Evolutionary conservation across 2,888 invertebrate genomes (phyloP).

Genomic region (Polyommatus icarus): DNA sequence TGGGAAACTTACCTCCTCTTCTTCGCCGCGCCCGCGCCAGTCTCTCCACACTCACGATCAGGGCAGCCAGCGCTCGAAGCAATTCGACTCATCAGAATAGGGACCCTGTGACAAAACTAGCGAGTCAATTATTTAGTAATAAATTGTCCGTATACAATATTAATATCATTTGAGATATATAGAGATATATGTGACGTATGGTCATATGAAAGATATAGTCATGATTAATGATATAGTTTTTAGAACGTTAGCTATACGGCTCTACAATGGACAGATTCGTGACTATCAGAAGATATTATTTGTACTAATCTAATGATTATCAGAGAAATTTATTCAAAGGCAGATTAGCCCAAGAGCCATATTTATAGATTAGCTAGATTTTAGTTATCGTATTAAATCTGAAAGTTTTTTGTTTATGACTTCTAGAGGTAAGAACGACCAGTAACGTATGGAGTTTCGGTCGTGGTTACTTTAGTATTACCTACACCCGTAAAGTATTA

Average conservation of each 20-base stretch:
- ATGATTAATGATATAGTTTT: background rate
- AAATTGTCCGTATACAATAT: constrained; percentile 34
- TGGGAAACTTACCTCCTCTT: too few species aligned
- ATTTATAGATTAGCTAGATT: too few species aligned
- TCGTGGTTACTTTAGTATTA: too few species aligned
- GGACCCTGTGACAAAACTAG: constrained; percentile 37
- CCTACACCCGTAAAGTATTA: too few species aligned
- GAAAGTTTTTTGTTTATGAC: too few species aligned
- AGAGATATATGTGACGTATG: background rate
- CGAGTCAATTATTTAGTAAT: constrained; percentile 44
- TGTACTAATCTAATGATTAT: background rate
- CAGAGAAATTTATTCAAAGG: too few species aligned
- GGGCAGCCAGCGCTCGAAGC: background rate
- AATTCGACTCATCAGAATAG: background rate
- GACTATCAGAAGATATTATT: background rate
- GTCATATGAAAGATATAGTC: background rate
- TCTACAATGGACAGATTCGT: background rate
- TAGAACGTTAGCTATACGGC: background rate
- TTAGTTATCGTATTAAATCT: too few species aligned
- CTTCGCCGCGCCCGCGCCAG: too few species aligned
- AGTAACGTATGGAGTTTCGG: too few species aligned
- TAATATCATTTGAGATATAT: constrained; percentile 27
- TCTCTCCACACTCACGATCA: too few species aligned
- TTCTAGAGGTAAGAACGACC: too few species aligned
- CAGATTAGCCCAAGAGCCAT: too few species aligned